Evolutionary conservation across 2,888 invertebrate species (phyloP).

Genomic region (Drosophila imparisetae): DNA sequence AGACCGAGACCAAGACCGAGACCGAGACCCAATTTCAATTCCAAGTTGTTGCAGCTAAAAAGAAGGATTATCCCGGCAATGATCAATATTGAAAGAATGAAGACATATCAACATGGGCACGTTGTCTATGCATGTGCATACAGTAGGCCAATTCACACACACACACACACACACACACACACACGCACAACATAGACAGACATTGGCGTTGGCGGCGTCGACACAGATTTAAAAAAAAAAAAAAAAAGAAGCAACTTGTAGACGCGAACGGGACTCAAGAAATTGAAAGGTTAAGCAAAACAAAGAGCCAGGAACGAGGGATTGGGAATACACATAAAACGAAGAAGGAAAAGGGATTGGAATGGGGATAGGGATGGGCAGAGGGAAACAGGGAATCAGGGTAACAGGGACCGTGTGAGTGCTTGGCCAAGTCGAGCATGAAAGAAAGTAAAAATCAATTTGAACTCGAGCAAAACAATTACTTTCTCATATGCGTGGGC

Average conservation of each 20-base stretch:
- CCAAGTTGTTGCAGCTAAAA: slow-evolving; percentile 68
- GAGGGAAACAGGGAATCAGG: slow-evolving; percentile 4
- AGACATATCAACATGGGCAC: slow-evolving; percentile 71
- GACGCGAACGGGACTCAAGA: slow-evolving; percentile 52
- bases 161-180: slow-evolving; percentile 18
- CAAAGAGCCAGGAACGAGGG: slow-evolving; percentile 48
- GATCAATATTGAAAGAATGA: slow-evolving; percentile 78
- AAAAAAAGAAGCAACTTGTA: slow-evolving; percentile 62
- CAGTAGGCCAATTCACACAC: slow-evolving; percentile 74
- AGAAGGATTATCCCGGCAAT: slow-evolving; percentile 83
- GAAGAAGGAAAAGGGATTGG: slow-evolving; percentile 17
- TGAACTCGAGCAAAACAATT: slow-evolving; percentile 77
- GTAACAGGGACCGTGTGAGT: slow-evolving; percentile 34
- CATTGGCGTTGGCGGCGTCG: slow-evolving; percentile 43
- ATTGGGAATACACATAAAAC: slow-evolving; percentile 16
- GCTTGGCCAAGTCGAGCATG: slow-evolving; percentile 44
- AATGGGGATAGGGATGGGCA: slow-evolving; percentile 11
- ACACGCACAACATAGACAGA: slow-evolving; percentile 4
- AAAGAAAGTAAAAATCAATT: slow-evolving; percentile 78
- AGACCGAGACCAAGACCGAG: slow-evolving; percentile 19
- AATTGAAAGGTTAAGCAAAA: slow-evolving; percentile 75
- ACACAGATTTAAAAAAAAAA: slow-evolving; percentile 38
- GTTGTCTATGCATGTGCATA: slow-evolving; percentile 54
- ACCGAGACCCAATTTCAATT: slow-evolving; percentile 61
- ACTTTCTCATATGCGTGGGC: slow-evolving; percentile 69